A percentile compares a stretch with the other conserved stretches of the same genome.
Evolutionary conservation across 2,113 vertebrate species (phyloP).

Genomic region (Myotis brandtii): DNA sequence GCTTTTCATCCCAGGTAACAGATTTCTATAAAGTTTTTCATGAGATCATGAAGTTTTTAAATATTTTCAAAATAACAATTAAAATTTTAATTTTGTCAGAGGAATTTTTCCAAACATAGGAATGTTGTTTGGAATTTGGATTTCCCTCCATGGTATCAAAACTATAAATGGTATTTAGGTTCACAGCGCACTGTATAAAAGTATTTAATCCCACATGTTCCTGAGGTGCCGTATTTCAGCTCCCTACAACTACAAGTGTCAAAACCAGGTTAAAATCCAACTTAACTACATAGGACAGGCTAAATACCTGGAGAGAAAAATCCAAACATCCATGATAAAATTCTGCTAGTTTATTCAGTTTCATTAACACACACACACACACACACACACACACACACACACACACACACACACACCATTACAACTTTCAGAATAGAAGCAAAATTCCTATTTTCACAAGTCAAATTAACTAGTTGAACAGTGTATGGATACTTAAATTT

Average conservation of each 20-base stretch:
- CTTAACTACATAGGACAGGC: not conserved
- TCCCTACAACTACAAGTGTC: not conserved
- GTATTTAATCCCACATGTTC: not conserved
- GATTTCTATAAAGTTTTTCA: not conserved
- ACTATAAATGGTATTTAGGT: not conserved
- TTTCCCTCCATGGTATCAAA: not conserved
- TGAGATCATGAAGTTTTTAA: not conserved
- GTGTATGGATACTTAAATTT: not conserved
- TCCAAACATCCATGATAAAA: not conserved
- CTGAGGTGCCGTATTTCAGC: not conserved
- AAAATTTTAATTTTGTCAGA: not conserved
- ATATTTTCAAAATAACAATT: not conserved
- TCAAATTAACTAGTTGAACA: not conserved
- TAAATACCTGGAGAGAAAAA: not conserved
- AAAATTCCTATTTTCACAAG: conserved; percentile 31
- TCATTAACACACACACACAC: conserved; percentile 25
- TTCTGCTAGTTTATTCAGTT: not conserved
- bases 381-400: not conserved
- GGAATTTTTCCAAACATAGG: not conserved
- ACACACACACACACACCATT: not conserved
- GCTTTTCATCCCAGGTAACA: not conserved
- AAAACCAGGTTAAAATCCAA: conserved; percentile 47
- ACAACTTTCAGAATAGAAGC: not conserved
- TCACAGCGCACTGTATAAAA: not conserved
- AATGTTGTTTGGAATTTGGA: not conserved